Conservation (phyloP, 2,888 invertebrate species). For the Thereva unica region DNA sequence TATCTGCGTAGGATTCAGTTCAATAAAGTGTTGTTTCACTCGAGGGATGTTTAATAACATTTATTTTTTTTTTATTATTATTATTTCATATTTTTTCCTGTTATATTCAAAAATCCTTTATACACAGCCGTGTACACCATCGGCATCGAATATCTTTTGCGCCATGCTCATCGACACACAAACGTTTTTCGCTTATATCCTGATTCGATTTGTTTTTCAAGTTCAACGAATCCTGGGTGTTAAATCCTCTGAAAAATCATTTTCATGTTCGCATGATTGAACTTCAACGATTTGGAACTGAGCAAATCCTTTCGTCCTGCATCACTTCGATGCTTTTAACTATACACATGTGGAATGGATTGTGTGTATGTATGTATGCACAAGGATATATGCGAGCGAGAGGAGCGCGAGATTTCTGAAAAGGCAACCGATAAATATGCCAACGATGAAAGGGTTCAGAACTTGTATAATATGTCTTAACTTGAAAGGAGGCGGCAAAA, state of each 20-base stretch:
- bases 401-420: not conserved
- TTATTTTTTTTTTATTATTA: constrained; percentile 15
- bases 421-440: constrained; percentile 7
- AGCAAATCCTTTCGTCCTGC: constrained; percentile 11
- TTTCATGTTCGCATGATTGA: constrained; percentile 39
- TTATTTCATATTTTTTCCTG: not conserved
- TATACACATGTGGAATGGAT: not conserved
- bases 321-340: not conserved
- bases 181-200: not conserved
- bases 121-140: constrained; percentile 1
- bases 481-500: too few species aligned
- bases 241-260: constrained; percentile 39
- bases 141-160: too few species aligned
- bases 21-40: constrained; percentile 32
- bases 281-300: constrained; percentile 38
- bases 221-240: constrained; percentile 35
- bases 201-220: constrained; percentile 39
- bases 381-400: not conserved
- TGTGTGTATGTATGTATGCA: too few species aligned
- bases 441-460: constrained; percentile 6
- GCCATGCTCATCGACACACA: constrained; percentile 20
- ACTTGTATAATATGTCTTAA: not conserved
- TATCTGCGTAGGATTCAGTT: constrained; percentile 7
- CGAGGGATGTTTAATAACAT: constrained; percentile 23
- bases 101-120: not conserved